phyloP scores from a whole-genome alignment of 2,888 invertebrate species.

The Pherbina coryleti region DNA sequence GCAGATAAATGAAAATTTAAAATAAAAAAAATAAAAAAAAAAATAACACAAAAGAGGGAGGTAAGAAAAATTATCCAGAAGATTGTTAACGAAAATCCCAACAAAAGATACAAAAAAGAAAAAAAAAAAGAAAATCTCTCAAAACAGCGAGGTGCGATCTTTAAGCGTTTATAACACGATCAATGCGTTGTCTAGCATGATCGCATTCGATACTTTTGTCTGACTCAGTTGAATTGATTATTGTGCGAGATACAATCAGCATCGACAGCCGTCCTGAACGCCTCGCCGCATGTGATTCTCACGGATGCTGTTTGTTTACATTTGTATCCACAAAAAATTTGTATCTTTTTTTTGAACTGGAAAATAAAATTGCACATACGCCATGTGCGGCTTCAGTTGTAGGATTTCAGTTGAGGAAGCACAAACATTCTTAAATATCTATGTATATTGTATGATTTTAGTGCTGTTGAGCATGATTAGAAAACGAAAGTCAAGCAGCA shows the following conservation, averaged over 20 bases:
- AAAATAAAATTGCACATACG: constrained; percentile 37
- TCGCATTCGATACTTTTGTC: background rate
- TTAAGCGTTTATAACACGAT: background rate
- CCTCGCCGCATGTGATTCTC: background rate
- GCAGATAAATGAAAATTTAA: background rate
- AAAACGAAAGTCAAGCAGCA: too few relatives aligned
- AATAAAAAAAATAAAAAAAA: background rate
- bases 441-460: too few relatives aligned
- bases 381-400: constrained; percentile 16
- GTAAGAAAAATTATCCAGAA: constrained; percentile 20
- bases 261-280: background rate
- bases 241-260: too few relatives aligned
- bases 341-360: background rate
- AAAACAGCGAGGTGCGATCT: background rate
- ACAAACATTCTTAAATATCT: background rate
- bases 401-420: background rate
- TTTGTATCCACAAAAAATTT: background rate
- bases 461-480: too few relatives aligned
- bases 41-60: background rate
- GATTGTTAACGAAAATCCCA: background rate
- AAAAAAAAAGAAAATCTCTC: background rate
- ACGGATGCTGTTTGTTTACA: constrained; percentile 16
- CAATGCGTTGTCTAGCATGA: background rate
- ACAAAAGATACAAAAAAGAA: background rate
- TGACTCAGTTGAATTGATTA: background rate